Base-by-base conservation (phyloP, 2,888 invertebrate species). In the Diadromus collaris region DNA sequence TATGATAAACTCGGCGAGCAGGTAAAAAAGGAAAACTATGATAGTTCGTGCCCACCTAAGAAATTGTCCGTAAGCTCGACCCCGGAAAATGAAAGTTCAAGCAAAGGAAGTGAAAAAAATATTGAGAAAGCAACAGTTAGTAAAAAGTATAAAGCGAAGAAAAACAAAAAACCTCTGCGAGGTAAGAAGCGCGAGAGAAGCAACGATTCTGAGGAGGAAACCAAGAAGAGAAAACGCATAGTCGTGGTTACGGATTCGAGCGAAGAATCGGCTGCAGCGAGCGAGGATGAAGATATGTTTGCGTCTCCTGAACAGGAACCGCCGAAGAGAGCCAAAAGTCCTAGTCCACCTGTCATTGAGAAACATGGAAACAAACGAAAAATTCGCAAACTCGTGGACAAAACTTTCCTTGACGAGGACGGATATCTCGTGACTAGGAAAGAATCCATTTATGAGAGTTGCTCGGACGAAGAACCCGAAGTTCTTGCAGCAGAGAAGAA, bases 401-500 rank as follows among this genome's bases (percentile, higher is more conserved):
- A 86, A 81, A 88, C 87, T 5, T 88, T 85, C 56, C 81, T 83
- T 34, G 90, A 91, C 76, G 90, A 91, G 41, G 90, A 91, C 71
- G 91, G 91, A n/a, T 91, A 82, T 76, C 72, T 89, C 46, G 87
- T 89, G 16, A 91, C 91, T 5, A 89, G 88, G 71, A 90, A 91
- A 74, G 88, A 87, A 16, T 87, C 88, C 41, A 87, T 90, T 34
- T 88, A 88, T 74, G 89, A 88, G 76, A 89, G 88, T 75, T 87
- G 86, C 74, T 86, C 88, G 1, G 90, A 90, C 46, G 86, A 88
- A 10, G 89, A 90, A 65, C 38, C 78, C 13, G 83, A 83, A 58
- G 68, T 51, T 24, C 38, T 51, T 24, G 51, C 51, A 16, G 81
- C 82, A 41, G 69, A 51, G 1, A 82, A 67, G 41, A 72, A 84